A percentile compares a stretch with the other conserved stretches of the same genome.
Conservation (phyloP, 2,797 vertebrate genomes). For the Sarcophilus harrisii region DNA sequence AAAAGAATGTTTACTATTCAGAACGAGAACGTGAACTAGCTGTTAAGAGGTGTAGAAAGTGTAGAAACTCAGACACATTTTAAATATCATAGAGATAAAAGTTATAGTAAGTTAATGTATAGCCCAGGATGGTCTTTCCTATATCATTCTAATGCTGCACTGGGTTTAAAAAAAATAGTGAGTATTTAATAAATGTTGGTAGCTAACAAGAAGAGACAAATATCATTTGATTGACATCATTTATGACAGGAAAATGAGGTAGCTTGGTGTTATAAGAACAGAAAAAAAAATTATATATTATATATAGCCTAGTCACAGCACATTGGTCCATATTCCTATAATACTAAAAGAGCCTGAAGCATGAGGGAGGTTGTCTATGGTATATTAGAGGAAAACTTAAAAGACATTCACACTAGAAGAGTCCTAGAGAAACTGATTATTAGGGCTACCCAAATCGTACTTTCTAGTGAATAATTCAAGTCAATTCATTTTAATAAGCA, state of each 20-base stretch:
- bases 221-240: background rate
- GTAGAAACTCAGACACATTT: background rate
- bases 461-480: background rate
- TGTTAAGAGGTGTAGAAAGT: background rate
- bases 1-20: background rate
- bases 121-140: background rate
- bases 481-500: background rate
- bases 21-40: background rate
- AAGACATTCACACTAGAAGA: background rate
- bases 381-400: background rate
- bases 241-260: background rate
- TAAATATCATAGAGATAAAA: background rate
- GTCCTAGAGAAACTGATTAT: background rate
- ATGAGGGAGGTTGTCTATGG: background rate
- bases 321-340: background rate
- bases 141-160: background rate
- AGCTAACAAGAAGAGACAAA: background rate
- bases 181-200: background rate
- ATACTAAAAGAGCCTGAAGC: background rate
- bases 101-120: background rate
- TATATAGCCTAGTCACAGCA: background rate
- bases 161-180: background rate
- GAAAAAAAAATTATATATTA: background rate
- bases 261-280: background rate
- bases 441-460: background rate